These are phyloP conservation scores for Scaptomyza pallida DNA, from an alignment of 1,140 invertebrate genomes.

Conservation along the genomic window DNA sequence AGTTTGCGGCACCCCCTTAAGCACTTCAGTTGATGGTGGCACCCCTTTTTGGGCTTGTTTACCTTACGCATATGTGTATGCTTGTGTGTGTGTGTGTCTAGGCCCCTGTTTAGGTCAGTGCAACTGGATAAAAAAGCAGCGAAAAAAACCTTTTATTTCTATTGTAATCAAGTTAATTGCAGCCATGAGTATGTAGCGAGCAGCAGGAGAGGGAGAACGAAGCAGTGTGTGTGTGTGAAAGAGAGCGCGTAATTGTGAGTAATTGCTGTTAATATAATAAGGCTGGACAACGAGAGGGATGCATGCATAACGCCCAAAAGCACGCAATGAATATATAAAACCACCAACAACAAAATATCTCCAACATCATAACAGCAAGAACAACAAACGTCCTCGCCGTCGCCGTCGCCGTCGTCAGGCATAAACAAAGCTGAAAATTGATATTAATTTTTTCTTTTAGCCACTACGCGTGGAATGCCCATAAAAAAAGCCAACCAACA, in stretches of 20 bases:
- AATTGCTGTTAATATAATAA: slow-evolving; percentile 79
- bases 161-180: slow-evolving; percentile 77
- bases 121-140: slow-evolving; percentile 23
- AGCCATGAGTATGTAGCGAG: slow-evolving; percentile 8
- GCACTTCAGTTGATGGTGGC: background rate
- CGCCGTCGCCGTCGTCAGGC: slow-evolving; percentile 41
- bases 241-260: slow-evolving; percentile 71
- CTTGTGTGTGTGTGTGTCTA: background rate
- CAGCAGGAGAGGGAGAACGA: background rate
- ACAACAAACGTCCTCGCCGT: too few relatives aligned
- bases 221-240: background rate
- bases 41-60: slow-evolving; percentile 14
- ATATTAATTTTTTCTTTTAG: slow-evolving; percentile 73
- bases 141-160: slow-evolving; percentile 35
- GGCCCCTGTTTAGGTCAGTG: slow-evolving; percentile 26
- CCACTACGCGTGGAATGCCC: slow-evolving; percentile 55
- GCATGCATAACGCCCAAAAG: slow-evolving; percentile 63
- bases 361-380: slow-evolving; percentile 40
- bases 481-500: slow-evolving; percentile 51
- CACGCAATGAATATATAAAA: slow-evolving; percentile 69
- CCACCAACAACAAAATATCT: slow-evolving; percentile 18
- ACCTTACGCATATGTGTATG: background rate
- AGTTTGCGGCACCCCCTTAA: slow-evolving; percentile 3
- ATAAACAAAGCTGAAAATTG: slow-evolving; percentile 79
- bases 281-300: slow-evolving; percentile 39